Evolutionary conservation across 2,113 vertebrate genomes (phyloP).

Genomic region (Globicephala melas): DNA sequence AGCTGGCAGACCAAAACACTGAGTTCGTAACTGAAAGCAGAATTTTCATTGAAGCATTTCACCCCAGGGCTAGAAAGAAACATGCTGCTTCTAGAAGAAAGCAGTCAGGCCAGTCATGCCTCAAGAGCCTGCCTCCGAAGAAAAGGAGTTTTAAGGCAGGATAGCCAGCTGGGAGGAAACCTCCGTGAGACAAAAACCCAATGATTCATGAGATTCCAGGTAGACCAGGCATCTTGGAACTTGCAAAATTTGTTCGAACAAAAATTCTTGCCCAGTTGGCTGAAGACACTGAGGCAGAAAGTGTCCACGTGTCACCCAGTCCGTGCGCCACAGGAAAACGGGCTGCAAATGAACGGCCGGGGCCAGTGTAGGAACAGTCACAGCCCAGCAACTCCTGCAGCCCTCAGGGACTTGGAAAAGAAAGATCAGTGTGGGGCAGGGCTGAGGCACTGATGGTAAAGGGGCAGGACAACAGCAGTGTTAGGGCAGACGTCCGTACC

Average conservation of each 20-base stretch:
- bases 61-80: not conserved
- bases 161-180: not conserved
- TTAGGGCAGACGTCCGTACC: not conserved
- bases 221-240: slow-evolving; percentile 14
- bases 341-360: not conserved
- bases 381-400: not conserved
- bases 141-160: not conserved
- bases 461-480: not conserved
- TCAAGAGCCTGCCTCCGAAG: not conserved
- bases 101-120: not conserved
- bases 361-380: rapidly evolving
- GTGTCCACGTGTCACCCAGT: not conserved
- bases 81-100: not conserved
- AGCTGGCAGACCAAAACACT: not conserved
- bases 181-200: not conserved
- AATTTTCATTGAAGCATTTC: not conserved
- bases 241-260: slow-evolving; percentile 25
- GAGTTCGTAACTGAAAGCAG: not conserved
- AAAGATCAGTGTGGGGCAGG: not conserved
- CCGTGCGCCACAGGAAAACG: not conserved
- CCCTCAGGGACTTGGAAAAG: no score
- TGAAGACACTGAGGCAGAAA: not conserved
- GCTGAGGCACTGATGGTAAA: rapidly evolving
- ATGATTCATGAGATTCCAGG: slow-evolving; percentile 48
- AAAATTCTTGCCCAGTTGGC: not conserved